Evolutionary conservation across 2,113 vertebrate genomes (phyloP), one percentile per base, ranked within the genome.

Genomic region (Trichechus manatus): DNA sequence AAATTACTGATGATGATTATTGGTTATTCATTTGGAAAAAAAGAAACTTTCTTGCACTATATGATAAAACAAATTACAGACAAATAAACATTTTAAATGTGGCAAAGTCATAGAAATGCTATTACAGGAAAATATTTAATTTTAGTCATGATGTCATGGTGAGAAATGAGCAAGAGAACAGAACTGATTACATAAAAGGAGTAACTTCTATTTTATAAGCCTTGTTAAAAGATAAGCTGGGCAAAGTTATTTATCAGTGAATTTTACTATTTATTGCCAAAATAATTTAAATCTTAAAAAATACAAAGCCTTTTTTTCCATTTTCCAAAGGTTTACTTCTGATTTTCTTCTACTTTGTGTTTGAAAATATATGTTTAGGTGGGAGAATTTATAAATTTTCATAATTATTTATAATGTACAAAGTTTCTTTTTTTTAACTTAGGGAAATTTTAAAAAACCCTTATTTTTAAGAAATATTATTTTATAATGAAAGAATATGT

Each of bases 21-120:
- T 87, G 11, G n/a, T 74, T 88, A 47, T 84, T 33, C 39, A 23
- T 31, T 87, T 79, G n/a, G 39, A 89, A 96, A 91, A 96, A 87
- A 72, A 44, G 22, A 64, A 61, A 19, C 61, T 84, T 84, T 83
- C 22, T 95, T 87, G 9, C 56, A 31, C 19, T 61, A n/a, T 68
- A 39, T 39, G 39, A 22, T 72, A 68, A 68, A 64, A 63, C 31
- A 91, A 31, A 72, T 79, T 95, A 27, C 6, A 80, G 27, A 44
- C 64, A 42, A 75, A 15, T 89, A 44, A 82, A 53, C 66, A 92
- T 85, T 88, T 39, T 39, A 39, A 39, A 39, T 39, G 39, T 39
- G 39, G 39, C 39, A 39, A 39, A 39, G 39, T 39, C 39, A 39
- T 3, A 39, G 39, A 39, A 39, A 86, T 68, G 47, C 27, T 66